A percentile compares a stretch with the other conserved stretches of the same genome.
Evolutionary conservation across 2,797 vertebrate genomes (phyloP).

Genomic region (Scyliorhinus canicula): DNA sequence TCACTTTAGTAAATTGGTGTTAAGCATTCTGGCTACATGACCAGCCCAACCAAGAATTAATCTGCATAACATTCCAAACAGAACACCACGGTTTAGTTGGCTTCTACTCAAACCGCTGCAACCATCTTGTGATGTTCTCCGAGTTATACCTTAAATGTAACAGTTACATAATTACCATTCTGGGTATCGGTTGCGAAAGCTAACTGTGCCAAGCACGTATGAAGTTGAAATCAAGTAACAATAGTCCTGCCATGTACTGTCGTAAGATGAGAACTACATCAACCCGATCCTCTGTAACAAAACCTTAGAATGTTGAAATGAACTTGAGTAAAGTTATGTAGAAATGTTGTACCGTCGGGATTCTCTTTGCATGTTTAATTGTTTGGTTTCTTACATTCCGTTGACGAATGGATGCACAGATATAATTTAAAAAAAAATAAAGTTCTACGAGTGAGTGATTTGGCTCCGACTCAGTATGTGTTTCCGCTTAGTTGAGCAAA

Average conservation of each 20-base stretch:
- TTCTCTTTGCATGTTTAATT: background rate
- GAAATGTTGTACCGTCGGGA: background rate
- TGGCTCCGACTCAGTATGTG: background rate
- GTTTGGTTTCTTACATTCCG: background rate
- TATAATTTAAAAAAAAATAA: background rate
- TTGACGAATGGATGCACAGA: background rate
- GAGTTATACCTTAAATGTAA: background rate
- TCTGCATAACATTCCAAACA: background rate
- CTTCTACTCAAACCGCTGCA: background rate
- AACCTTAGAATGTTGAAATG: background rate
- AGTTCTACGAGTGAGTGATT: background rate
- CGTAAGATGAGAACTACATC: background rate
- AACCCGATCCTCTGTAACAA: background rate
- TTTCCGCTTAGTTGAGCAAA: background rate
- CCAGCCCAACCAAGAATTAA: background rate
- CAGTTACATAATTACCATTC: background rate
- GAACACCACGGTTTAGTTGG: background rate
- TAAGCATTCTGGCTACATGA: background rate
- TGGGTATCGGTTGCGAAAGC: background rate
- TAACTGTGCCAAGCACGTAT: background rate
- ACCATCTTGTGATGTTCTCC: background rate
- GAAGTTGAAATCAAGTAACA: background rate
- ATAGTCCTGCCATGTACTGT: background rate
- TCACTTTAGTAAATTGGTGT: background rate
- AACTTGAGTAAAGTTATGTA: background rate